phyloP scores from a whole-genome alignment of 2,888 invertebrate genomes.

The Clistopyga incitator region DNA sequence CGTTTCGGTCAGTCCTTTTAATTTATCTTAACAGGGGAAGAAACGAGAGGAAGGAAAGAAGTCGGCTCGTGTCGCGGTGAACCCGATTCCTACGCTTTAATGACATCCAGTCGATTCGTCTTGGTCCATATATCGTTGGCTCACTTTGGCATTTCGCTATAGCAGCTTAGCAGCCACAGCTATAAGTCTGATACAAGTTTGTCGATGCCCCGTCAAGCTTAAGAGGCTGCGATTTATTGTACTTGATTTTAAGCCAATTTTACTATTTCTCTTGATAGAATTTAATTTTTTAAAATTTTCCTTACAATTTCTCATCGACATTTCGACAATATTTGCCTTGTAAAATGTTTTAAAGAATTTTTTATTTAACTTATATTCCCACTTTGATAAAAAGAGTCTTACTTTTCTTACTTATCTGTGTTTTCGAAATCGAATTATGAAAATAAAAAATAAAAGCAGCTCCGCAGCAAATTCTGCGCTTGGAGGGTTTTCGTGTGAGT shows the following conservation, averaged over 20 bases:
- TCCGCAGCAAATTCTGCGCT: neutral
- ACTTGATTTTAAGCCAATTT: slow-evolving; percentile 15
- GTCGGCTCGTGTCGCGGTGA: slow-evolving; percentile 4
- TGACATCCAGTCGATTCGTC: slow-evolving; percentile 71
- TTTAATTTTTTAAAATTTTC: neutral
- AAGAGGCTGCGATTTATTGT: slow-evolving; percentile 46
- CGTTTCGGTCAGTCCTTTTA: neutral
- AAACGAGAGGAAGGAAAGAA: slow-evolving; percentile 5
- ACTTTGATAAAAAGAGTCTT: too few relatives aligned
- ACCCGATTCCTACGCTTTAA: slow-evolving; percentile 68
- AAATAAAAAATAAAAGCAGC: slow-evolving; percentile 2
- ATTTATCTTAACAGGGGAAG: neutral
- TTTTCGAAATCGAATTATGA: too few relatives aligned
- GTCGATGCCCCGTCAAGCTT: slow-evolving; percentile 41
- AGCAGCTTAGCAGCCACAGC: neutral
- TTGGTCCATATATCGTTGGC: slow-evolving; percentile 75
- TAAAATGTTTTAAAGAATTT: too few relatives aligned
- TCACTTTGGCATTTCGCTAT: slow-evolving; percentile 64
- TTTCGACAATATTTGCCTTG: too few relatives aligned
- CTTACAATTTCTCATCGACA: too few relatives aligned
- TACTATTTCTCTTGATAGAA: neutral
- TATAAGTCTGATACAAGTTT: slow-evolving; percentile 18
- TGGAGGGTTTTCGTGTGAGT: slow-evolving; percentile 47
- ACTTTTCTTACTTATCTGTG: too few relatives aligned
- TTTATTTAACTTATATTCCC: too few relatives aligned